Evolutionary conservation across 2,797 vertebrate species (phyloP).

Genomic region (Psittacula derbiana): DNA sequence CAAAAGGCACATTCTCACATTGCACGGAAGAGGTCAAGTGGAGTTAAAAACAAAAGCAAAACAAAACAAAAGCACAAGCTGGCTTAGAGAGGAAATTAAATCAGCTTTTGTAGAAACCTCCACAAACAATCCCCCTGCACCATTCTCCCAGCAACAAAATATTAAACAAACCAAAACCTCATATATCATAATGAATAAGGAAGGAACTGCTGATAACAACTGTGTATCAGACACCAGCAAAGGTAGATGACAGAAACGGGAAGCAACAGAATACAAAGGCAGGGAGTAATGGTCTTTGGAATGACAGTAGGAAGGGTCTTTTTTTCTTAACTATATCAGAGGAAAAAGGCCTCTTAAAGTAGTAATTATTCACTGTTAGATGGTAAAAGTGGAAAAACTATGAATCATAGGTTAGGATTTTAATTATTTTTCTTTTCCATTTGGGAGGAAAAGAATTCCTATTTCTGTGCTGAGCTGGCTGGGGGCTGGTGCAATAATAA

Average conservation of each 20-base stretch:
- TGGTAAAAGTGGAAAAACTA: background rate
- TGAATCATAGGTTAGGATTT: background rate
- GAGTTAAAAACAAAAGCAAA: slow-evolving; percentile 41
- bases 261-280: background rate
- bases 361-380: background rate
- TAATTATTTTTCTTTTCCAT: background rate
- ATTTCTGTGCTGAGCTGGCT: background rate
- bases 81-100: slow-evolving; percentile 49
- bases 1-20: slow-evolving; percentile 32
- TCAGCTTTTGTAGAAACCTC: slow-evolving; percentile 36
- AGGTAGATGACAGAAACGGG: background rate
- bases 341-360: background rate
- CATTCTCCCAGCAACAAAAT: slow-evolving; percentile 37
- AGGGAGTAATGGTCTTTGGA: background rate
- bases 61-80: slow-evolving; percentile 5
- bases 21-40: slow-evolving; percentile 44
- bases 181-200: slow-evolving; percentile 3
- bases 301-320: background rate
- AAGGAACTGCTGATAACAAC: slow-evolving; percentile 39
- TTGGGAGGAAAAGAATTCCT: background rate
- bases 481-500: background rate
- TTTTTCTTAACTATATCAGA: background rate
- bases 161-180: background rate
- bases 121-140: background rate
- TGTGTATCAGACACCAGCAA: background rate